Base-by-base conservation (phyloP, 1,140 invertebrate species). In the Notospermus geniculatus region DNA sequence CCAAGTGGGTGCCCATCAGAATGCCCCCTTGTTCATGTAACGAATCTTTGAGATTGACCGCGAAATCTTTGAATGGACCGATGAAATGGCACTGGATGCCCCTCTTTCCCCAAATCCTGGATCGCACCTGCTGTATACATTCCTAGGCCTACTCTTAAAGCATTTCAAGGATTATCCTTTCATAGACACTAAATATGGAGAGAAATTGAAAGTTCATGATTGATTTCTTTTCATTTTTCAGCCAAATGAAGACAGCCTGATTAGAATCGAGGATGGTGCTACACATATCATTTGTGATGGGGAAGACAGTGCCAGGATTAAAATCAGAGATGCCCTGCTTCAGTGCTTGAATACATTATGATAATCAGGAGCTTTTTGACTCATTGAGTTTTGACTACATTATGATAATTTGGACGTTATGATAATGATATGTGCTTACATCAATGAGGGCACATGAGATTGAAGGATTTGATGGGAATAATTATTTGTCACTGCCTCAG, bases 211-310 rank as follows among this genome's bases (percentile, higher is more conserved):
- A 19, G 17, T 19, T 32, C 4, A 25, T 52, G 52, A 39, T 50
- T 62, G 62, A 65, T 53, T 58, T 43, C 69, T 72, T 71, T 69
- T 69, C 60, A 70, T 57, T 69, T 85, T 84, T 46, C 72, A 90
- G 89, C 89, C 88, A 82, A 88, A 89, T 61, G 90, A 93, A 78
- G 92, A 93, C 77, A 90, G 90, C 25, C 80, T 92, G 22, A 93
- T 96, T 67, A 89, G 91, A 76, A 87, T 94, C 17, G 89, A 90
- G 66, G 87, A 90, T 43, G 89, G 88, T 72, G 90, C 88, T 30
- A 97, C 93, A 19, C 93, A 96, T 77, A 93, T 97, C 68, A 88
- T 93, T 68, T 95, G 91, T 78, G 88, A 89, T 65, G 87, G 87
- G 1, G 89, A 93, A 78, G 87, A 90, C 71, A 85, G 85, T 46